phyloP scores from a whole-genome alignment of 2,113 vertebrate species.

The Pterophyllum scalare region DNA sequence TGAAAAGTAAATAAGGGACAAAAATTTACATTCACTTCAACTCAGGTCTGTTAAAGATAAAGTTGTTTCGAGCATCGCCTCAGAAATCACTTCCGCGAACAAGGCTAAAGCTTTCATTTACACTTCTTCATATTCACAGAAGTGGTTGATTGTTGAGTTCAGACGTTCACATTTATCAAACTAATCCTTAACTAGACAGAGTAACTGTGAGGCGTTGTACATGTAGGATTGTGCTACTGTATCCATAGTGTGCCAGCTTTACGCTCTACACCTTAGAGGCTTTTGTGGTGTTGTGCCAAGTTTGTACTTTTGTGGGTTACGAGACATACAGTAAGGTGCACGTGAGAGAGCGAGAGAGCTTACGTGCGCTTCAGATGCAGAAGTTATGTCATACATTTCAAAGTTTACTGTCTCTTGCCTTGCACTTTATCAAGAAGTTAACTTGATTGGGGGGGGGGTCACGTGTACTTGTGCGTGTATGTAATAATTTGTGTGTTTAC shows the following conservation, averaged over 20 bases:
- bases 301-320: conserved; percentile 57
- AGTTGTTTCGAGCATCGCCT: not conserved
- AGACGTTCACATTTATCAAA: not conserved
- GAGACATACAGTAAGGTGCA: conserved; percentile 38
- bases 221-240: conserved; percentile 67
- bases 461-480: conserved; percentile 38
- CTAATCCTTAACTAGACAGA: not conserved
- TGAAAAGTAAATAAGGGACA: not conserved
- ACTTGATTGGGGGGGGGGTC: conserved; percentile 43
- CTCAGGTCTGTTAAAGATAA: conserved; percentile 5
- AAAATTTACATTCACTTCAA: not conserved
- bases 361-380: conserved; percentile 17
- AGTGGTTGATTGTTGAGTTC: not conserved
- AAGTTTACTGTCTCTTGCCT: conserved; percentile 80
- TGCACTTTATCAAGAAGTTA: conserved; percentile 82
- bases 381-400: conserved; percentile 75
- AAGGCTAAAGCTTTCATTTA: not conserved
- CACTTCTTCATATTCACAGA: not conserved
- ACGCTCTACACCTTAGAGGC: conserved; percentile 65
- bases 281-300: conserved; percentile 81
- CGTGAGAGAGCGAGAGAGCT: conserved; percentile 7
- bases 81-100: not conserved
- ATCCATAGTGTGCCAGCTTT: conserved; percentile 66
- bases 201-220: conserved; percentile 45
- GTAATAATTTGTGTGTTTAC: conserved; percentile 48